Conservation (phyloP, 2,113 vertebrate species). For the Melanotaenia duboulayi region DNA sequence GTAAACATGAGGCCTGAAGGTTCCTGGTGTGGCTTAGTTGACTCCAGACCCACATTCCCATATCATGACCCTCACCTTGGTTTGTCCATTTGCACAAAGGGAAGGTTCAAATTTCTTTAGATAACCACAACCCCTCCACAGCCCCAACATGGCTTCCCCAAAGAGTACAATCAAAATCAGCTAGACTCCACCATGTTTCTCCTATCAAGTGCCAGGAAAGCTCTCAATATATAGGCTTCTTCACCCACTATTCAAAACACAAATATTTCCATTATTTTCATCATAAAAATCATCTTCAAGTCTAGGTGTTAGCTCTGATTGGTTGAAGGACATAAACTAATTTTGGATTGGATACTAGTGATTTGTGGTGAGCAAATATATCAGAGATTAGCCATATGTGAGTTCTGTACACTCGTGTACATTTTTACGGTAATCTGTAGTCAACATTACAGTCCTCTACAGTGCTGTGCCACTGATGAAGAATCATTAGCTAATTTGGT, state of each 20-base stretch:
- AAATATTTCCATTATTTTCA: conserved; percentile 22
- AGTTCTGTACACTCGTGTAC: conserved; percentile 22
- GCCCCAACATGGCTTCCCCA: conserved; percentile 43
- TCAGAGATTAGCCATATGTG: conserved; percentile 5
- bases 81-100: conserved; percentile 59
- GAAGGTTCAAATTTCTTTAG: conserved; percentile 43
- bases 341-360: conserved; percentile 33
- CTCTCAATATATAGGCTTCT: conserved; percentile 52
- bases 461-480: conserved; percentile 27
- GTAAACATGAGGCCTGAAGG: conserved; percentile 18
- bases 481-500: conserved; percentile 47
- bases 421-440: conserved; percentile 25
- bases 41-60: background rate
- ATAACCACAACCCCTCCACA: conserved; percentile 41
- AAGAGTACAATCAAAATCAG: conserved; percentile 70
- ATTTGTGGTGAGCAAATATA: conserved; percentile 22
- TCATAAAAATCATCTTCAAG: conserved; percentile 26
- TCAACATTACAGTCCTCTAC: conserved; percentile 18
- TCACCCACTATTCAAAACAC: conserved; percentile 20
- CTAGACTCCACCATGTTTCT: conserved; percentile 66
- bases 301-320: conserved; percentile 35
- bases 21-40: conserved; percentile 26
- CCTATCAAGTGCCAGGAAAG: conserved; percentile 58
- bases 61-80: conserved; percentile 23
- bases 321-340: conserved; percentile 19